Evolutionary conservation across 2,113 vertebrate species (phyloP).

Genomic region (Varanus komodoensis): DNA sequence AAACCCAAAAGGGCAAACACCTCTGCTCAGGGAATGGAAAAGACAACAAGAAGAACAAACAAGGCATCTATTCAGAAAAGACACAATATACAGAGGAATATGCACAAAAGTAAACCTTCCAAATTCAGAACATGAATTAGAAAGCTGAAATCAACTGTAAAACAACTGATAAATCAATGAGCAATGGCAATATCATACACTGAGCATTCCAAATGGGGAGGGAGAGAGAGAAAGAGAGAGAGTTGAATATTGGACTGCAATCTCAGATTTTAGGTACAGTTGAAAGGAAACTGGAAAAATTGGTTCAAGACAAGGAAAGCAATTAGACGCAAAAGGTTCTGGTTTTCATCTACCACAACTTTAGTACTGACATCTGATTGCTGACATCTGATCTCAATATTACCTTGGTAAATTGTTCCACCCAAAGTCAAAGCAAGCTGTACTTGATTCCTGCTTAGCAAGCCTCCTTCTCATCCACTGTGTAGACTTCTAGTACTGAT

Average conservation of each 20-base stretch:
- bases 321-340: background rate
- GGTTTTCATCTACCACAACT: background rate
- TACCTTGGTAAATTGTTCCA: rapidly evolving
- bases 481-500: background rate
- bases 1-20: background rate
- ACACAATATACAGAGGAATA: rapidly evolving
- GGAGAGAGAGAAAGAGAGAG: too few relatives aligned
- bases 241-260: background rate
- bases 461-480: background rate
- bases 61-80: background rate
- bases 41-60: background rate
- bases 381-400: rapidly evolving
- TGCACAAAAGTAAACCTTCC: background rate
- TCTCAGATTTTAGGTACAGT: constrained; percentile 3
- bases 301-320: background rate
- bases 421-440: background rate
- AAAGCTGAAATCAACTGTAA: background rate
- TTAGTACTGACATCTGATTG: rapidly evolving
- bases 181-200: background rate
- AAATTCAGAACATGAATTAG: background rate
- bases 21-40: rapidly evolving
- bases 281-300: background rate
- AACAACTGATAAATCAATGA: background rate
- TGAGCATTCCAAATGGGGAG: background rate
- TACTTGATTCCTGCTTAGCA: background rate